Base-by-base conservation (phyloP, 2,113 vertebrate species). In the Chaetorhynchus papuensis region DNA sequence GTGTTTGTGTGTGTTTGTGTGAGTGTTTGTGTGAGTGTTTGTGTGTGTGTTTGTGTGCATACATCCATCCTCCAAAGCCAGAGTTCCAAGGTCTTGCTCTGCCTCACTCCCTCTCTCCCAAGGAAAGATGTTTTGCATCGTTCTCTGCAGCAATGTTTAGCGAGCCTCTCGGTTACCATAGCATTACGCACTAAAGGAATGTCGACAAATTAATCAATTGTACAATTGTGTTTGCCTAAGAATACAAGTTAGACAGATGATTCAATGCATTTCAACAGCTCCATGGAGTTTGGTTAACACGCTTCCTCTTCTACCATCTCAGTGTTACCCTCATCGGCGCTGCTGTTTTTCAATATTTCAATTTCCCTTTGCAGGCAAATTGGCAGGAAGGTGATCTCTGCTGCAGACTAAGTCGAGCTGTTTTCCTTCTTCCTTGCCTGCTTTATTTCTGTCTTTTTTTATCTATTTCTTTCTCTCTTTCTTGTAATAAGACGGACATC, bases 161-260 rank as follows among this genome's bases (percentile, higher is more conserved):
- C 0, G 0, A 93, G 71, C n/a, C 44, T 86, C 79, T 52, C 28
- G 23, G 91, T 96, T 96, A 68, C 96, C 83, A 91, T 56, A 94
- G 90, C 4, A 44, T 71, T 78, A 19, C 2, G 59, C 22, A 37
- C 95, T n/a, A 44, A 61, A 93, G 87, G 92, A 86, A 86, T 13
- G 79, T 70, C 5, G 53, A 83, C 85, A 94, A 93, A 96, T 95
- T 93, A 80, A 95, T 92, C 94, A 94, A 79, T 89, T 93, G 89
- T 96, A 93, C 86, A 88, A 45, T 56, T 68, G 79, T 93, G 82
- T 93, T 96, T 96, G 83, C 89, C 68, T 92, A 95, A 88, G 96
- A 92, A 94, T 28, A 70, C 86, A 92, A 90, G 71, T 27, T 60
- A 91, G 52, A 53, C 72, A 92, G 63, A 80, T 75, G 84, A 95